Evolutionary conservation across 2,888 invertebrate genomes (phyloP), one percentile per base, ranked within the genome.

Genomic region (Diabrotica balteata): DNA sequence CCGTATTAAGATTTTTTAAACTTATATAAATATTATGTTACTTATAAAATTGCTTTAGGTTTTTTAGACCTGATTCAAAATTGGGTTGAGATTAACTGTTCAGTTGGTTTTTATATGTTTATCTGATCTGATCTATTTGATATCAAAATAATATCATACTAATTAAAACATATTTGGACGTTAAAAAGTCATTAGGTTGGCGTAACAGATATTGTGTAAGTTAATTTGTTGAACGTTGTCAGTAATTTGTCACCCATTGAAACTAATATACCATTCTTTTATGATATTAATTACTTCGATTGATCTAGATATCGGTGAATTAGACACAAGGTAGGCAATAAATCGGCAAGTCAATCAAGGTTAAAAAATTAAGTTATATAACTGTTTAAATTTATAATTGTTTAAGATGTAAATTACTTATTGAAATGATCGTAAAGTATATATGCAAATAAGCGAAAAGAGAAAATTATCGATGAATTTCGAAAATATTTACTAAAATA

Each of bases 101-200:
- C 1, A 17, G 1, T 17, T 17, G 17, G 17, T 17, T 17, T 17
- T 17, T 17, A 17, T 17, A 17, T 2, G 1, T 32, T 32, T 32
- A 32, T 32, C 32, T 32, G 5, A 32, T 5, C 1, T 2, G 32
- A 32, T 32, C 32, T 32, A 32, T 32, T 32, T 47, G 47, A 47
- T 6, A 7, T 47, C 2, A 47, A n/a, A n/a, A n/a, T 4, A 55
- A 44, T n/a, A 17, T n/a, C 42, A 5, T 8, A 55, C n/a, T 11
- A 55, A 55, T 55, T 55, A 44, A 55, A 43, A 55, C 43, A 10
- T 11, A 55, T 55, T 55, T 55, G n/a, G 55, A 55, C 55, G 11
- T 44, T 43, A 55, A 55, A 55, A 55, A 10, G 55, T 43, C 44
- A 43, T 44, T 55, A 55, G 42, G 44, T 55, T 54, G 55, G 44